These are phyloP conservation scores for Siderastrea radians DNA, from an alignment of 92 coral and sea anemone genomes.

Conservation along the genomic window DNA sequence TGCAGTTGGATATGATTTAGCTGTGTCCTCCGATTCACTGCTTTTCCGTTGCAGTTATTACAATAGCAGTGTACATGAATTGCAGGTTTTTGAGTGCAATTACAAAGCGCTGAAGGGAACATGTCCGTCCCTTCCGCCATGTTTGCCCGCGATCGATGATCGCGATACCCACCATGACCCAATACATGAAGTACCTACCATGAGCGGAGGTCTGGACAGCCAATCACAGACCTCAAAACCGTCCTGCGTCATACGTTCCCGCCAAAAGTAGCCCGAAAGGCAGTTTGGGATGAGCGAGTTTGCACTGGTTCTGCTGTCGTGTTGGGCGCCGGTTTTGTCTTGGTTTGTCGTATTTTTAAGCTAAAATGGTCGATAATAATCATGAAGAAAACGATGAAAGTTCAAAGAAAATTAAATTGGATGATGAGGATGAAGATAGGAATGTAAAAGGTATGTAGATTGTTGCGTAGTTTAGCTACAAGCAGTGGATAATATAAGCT, in stretches of 20 bases:
- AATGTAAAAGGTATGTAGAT: constrained; percentile 17
- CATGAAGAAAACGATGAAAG: constrained; percentile 1
- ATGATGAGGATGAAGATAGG: constrained; percentile 8
- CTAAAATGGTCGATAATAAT: constrained; percentile 4
- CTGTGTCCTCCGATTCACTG: constrained; percentile 20
- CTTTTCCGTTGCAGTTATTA: constrained; percentile 31
- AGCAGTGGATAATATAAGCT: not conserved
- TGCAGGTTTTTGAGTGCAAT: constrained; percentile 32
- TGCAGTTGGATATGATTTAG: constrained; percentile 28
- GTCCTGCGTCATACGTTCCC: constrained; percentile 11
- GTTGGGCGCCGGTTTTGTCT: not conserved
- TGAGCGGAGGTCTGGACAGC: constrained; percentile 10
- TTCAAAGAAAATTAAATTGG: constrained; percentile 25
- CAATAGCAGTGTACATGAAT: constrained; percentile 29
- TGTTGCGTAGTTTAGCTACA: not conserved
- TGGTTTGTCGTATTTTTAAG: not conserved
- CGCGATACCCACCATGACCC: not conserved
- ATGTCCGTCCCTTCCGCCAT: constrained; percentile 17
- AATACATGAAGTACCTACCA: not conserved
- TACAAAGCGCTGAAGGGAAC: constrained; percentile 33
- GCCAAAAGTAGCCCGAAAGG: constrained; percentile 13
- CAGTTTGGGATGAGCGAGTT: not conserved
- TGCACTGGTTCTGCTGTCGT: not conserved
- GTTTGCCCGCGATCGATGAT: not conserved
- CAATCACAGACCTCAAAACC: not conserved